Percentiles rank a stretch among this genome's conserved stretches.
Conservation (phyloP, 2,113 vertebrate genomes). For the Tamias sibiricus region DNA sequence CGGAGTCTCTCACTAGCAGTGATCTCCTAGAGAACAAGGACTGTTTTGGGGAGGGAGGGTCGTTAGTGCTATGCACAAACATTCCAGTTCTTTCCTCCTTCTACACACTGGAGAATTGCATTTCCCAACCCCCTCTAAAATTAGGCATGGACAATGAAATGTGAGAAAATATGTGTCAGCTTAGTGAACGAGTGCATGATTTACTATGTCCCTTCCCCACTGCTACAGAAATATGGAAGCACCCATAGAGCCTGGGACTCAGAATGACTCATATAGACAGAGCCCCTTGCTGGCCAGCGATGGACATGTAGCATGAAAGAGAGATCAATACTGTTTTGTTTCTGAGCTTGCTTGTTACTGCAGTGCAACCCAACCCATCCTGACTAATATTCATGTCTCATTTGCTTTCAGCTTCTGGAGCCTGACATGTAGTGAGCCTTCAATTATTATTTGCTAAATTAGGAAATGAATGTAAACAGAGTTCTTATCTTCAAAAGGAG, state of each 20-base stretch:
- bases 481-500: not conserved
- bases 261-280: not conserved
- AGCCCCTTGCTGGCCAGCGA: not conserved
- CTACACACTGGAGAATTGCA: not conserved
- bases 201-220: not conserved
- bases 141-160: not conserved
- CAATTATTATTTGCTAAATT: not conserved
- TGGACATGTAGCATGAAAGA: not conserved
- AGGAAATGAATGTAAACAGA: not conserved
- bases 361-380: not conserved
- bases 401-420: not conserved
- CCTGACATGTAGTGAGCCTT: not conserved
- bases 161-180: not conserved
- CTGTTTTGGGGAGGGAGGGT: too few relatives aligned
- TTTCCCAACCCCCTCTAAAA: not conserved
- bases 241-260: not conserved
- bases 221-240: not conserved
- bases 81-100: not conserved
- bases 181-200: not conserved
- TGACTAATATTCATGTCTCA: not conserved
- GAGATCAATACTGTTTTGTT: not conserved
- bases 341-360: not conserved
- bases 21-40: not conserved
- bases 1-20: not conserved
- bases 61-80: not conserved